These are phyloP conservation scores for Agriopis leucophaearia DNA, from an alignment of 2,888 invertebrate species.

Conservation along the genomic window DNA sequence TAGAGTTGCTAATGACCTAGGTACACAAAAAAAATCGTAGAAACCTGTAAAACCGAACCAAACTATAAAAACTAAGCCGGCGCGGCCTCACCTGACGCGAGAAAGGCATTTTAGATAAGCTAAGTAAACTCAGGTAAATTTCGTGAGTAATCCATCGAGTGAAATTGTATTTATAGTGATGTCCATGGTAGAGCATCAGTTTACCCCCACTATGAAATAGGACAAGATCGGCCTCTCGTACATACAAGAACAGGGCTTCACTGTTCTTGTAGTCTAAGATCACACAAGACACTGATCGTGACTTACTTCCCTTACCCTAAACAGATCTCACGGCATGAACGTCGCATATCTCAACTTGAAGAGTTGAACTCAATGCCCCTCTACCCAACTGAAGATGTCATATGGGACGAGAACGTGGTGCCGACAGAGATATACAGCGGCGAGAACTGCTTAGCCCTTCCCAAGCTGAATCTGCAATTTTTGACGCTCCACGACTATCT, in stretches of 20 bases:
- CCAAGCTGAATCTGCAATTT: conserved; percentile 99
- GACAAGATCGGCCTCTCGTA: too few relatives aligned
- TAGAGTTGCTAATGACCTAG: conserved; percentile 1
- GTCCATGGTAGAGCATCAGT: not conserved
- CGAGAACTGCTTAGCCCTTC: conserved; percentile 97
- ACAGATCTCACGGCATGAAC: conserved; percentile 94
- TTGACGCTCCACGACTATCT: conserved; percentile 99
- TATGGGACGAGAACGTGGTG: conserved; percentile 99
- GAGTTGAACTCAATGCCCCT: conserved; percentile 99
- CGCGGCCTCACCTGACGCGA: too few relatives aligned
- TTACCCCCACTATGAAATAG: too few relatives aligned
- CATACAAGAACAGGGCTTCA: too few relatives aligned
- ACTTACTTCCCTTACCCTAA: not conserved
- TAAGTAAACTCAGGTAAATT: not conserved
- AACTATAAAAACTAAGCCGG: not conserved
- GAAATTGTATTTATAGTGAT: not conserved
- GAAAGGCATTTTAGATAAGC: conserved; percentile 1
- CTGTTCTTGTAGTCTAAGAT: too few relatives aligned
- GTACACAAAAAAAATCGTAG: conserved; percentile 2
- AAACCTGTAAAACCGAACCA: not conserved
- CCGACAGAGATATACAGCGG: conserved; percentile 99
- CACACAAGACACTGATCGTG: too few relatives aligned
- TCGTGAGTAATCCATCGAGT: not conserved
- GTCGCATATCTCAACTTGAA: conserved; percentile 96
- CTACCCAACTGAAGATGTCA: conserved; percentile 98